These are phyloP conservation scores for Hoplostethus atlanticus DNA, from an alignment of 2,797 vertebrate genomes.

Conservation along the genomic window DNA sequence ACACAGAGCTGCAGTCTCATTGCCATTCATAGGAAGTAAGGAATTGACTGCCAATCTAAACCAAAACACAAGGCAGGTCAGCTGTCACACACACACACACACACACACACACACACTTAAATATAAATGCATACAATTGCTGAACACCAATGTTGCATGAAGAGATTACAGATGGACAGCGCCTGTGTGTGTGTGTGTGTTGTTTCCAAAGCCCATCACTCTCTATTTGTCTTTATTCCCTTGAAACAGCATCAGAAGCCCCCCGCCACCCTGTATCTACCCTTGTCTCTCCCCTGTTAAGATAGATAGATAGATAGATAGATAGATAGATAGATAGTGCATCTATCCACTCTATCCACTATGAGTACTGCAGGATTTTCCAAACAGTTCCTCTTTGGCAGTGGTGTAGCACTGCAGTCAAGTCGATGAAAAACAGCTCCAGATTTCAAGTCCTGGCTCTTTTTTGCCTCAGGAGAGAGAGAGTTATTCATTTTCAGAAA, in stretches of 20 bases:
- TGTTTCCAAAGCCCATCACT: slow-evolving; percentile 60
- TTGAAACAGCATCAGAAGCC: slow-evolving; percentile 41
- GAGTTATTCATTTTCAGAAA: background rate
- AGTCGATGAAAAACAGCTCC: slow-evolving; percentile 7
- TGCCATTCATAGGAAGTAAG: too few relatives aligned
- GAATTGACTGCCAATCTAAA: too few relatives aligned
- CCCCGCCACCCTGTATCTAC: slow-evolving; percentile 33
- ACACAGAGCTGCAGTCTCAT: too few relatives aligned
- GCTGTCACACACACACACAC: background rate
- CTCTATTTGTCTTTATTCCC: slow-evolving; percentile 55
- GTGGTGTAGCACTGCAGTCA: background rate
- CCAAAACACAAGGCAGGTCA: too few relatives aligned
- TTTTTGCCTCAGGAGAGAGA: background rate
- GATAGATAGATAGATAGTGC: background rate
- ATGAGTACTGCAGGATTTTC: slow-evolving; percentile 17
- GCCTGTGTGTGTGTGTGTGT: slow-evolving; percentile 13
- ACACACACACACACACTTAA: slow-evolving; percentile 7
- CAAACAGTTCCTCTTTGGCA: background rate
- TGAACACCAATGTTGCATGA: slow-evolving; percentile 32
- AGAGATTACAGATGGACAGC: slow-evolving; percentile 43
- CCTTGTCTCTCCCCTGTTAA: slow-evolving; percentile 59
- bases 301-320: too few relatives aligned
- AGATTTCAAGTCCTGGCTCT: background rate
- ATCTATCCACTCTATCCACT: slow-evolving; percentile 13
- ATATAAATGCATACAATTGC: slow-evolving; percentile 35